Evolutionary conservation across 2,888 invertebrate species (phyloP), one percentile per base, ranked within the genome.

Genomic region (Aspidiotus destructor): DNA sequence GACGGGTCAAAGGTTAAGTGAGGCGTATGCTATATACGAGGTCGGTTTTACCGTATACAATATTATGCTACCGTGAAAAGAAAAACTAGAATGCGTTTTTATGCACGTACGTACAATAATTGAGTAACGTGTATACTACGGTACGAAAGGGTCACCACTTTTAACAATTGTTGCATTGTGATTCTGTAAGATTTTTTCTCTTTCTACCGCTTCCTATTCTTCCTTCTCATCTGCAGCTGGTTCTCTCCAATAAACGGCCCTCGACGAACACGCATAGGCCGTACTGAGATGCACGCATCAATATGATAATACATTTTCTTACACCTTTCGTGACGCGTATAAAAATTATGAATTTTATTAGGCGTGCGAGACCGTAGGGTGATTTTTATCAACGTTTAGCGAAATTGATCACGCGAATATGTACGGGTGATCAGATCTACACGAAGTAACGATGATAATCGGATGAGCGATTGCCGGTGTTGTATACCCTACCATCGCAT

Each of bases 1-100:
- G 28, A 28, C 28, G 62, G 62, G 62, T 62, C 28, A 62, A 62
- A 62, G 62, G 62, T 62, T 62, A 62, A 62, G 62, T 62, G 62
- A 52, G 52, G 62, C 62, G 62, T 62, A 52, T 52, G 52, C 15
- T 44, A 52, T 52, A 11, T 10, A 41, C 28, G 61, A 62, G 62
- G 62, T 62, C 28, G 28, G 28, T 28, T 28, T 28, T 28, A 28
- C 5, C 5, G 28, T 28, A 28, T 28, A 28, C 28, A 28, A 28
- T 28, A 28, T 28, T 44, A 62, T 15, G 10, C 17, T n/a, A 17
- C 60, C 13, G n/a, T 16, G 48, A 62, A 48, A 62, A 62, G 52
- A 62, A 28, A 28, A 28, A 62, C 28, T 17, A 52, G 48, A 52
- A 48, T 62, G 61, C 61, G 41, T 62, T 48, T 62, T 17, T 44